phyloP scores from a whole-genome alignment of 2,797 vertebrate genomes.

The Sebastes baramenuke region DNA sequence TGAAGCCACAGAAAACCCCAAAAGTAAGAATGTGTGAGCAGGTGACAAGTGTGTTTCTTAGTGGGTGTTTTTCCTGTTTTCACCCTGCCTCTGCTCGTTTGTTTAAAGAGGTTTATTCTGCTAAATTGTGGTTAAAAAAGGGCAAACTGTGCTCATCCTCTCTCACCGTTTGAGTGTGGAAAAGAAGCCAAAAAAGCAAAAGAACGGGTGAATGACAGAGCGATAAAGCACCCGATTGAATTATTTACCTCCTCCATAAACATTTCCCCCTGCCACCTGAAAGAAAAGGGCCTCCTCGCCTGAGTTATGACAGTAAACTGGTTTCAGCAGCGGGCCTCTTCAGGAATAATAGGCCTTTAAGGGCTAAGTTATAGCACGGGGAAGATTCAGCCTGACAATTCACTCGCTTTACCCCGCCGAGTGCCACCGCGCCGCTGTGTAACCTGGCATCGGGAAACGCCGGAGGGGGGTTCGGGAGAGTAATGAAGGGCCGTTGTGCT shows the following conservation, averaged over 20 bases:
- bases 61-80: constrained; percentile 48
- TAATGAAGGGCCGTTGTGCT: constrained; percentile 92
- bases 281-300: constrained; percentile 37
- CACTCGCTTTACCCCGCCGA: constrained; percentile 33
- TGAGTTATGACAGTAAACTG: constrained; percentile 72
- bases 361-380: constrained; percentile 61
- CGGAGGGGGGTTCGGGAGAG: constrained; percentile 63
- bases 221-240: constrained; percentile 48
- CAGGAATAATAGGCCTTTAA: constrained; percentile 72
- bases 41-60: constrained; percentile 51
- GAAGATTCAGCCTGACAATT: constrained; percentile 61
- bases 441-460: constrained; percentile 17
- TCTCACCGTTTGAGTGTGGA: background rate
- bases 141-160: constrained; percentile 39
- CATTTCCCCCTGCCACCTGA: constrained; percentile 48
- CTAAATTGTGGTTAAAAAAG: constrained; percentile 50
- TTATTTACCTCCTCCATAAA: constrained; percentile 71
- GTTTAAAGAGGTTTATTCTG: constrained; percentile 46
- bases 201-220: constrained; percentile 50
- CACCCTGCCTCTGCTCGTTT: constrained; percentile 26
- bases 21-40: constrained; percentile 28
- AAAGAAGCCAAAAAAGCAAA: constrained; percentile 12
- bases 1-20: background rate
- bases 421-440: constrained; percentile 36
- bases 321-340: constrained; percentile 55